Base-by-base conservation (phyloP, 2,113 vertebrate genomes). In the Phyllopteryx taeniolatus region DNA sequence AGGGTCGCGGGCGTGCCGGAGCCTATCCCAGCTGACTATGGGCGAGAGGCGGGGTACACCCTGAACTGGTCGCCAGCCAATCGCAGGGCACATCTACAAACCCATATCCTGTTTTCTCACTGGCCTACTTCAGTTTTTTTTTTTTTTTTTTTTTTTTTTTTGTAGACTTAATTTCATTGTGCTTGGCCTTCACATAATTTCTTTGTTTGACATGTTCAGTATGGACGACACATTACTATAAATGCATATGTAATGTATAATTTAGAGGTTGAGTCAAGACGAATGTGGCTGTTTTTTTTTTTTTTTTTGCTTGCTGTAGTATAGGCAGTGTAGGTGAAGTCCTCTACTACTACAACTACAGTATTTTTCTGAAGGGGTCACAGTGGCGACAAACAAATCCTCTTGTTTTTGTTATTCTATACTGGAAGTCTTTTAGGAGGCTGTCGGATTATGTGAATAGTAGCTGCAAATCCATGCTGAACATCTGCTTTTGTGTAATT, bases 401-500 rank as follows among this genome's bases (percentile, higher is more conserved):
- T 33, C 46, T 68, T 78, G 59, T 83, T 84, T 83, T 78, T 83
- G 57, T 49, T 74, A 51, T 72, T 76, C 54, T 46, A 42, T 76
- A 74, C 67, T 68, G 68, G 42, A 81, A 78, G 53, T 42, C 43
- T 64, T 68, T 68, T 59, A 42, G 60, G 42, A 59, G 22, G 70
- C 51, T 9, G 10, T 22, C 39, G 70, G 73, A 86, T 82, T 81
- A 85, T 57, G 35, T 1, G 11, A 68, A 75, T 69, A 64, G 33
- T 75, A 81, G 56, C 67, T 72, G 62, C 54, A 84, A 85, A 77
- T 80, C 63, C 70, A 67, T 49, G 74, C 72, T 80, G 77, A 83
- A 65, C 67, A 67, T 75, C 47, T 67, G 68, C 74, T 78, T 85
- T 77, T 84, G 57, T 81, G 46, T 47, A 44, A 67, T 13, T 56